Base-by-base conservation (phyloP, 2,113 vertebrate genomes). In the Cettia cetti region DNA sequence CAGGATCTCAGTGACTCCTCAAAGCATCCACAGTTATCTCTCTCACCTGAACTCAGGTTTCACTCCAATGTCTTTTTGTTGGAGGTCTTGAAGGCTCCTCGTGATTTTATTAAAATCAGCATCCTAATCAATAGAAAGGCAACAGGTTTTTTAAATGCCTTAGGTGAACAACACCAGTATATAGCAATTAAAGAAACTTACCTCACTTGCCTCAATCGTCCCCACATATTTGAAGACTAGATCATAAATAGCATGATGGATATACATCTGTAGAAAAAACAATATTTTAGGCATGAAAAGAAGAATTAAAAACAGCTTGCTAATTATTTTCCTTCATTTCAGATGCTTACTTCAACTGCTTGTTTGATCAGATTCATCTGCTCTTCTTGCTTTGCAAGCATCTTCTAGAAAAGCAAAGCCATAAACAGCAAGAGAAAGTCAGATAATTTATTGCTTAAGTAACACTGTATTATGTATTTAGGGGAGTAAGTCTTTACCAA, bases 41-140 rank as follows among this genome's bases (percentile, higher is more conserved):
- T 96, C 97, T 97, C 82, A 99, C 99, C 99, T 99, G 97, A 99
- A 99, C 72, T 99, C 98, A 0, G 99, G 98, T 90, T 99, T 99
- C 89, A 99, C 98, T 22, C 99, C 99, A 8, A 99, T 97, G 52
- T 99, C 99, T 92, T 98, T 99, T 94, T 99, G 99, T 95, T 99
- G 99, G 85, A 99, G 97, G 24, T 99, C 99, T 94, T 99, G 99
- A 95, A 99, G 98, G 94, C 99, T 98, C 94, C 99, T 98, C 0
- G 99, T 99, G 86, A 98, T 99, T 98, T 99, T 99, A 97, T 99
- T 99, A 97, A 99, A 99, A 71, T 99, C 98, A 14, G 99, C 99
- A 82, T 99, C 99, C 99, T 99, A 94, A 90, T 13, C 28, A 97
- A 95, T 23, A 86, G 95, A 97, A 96, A 79, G 69, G 44, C 1